A percentile compares a stretch with the other conserved stretches of the same genome.
These are phyloP conservation scores for Ctenicera cuprea DNA, from an alignment of 2,888 invertebrate genomes.

Conservation along the genomic window DNA sequence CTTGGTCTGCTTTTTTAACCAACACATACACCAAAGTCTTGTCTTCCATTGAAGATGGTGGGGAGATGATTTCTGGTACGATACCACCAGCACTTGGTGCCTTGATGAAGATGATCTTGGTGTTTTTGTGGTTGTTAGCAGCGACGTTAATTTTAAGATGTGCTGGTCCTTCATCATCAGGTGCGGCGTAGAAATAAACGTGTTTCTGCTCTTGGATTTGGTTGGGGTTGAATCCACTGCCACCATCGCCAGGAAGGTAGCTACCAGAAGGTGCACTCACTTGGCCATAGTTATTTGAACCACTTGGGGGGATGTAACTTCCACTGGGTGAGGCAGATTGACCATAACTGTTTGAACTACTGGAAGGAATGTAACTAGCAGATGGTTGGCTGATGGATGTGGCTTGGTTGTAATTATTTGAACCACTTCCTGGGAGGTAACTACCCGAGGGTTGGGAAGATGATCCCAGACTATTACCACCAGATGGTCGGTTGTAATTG, in stretches of 20 bases:
- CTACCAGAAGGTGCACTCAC: slow-evolving; percentile 6
- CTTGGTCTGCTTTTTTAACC: slow-evolving; percentile 81
- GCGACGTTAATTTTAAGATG: slow-evolving; percentile 60
- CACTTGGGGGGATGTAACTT: background rate
- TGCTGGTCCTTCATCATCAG: slow-evolving; percentile 64
- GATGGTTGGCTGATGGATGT: background rate
- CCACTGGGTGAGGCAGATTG: background rate
- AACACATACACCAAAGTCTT: slow-evolving; percentile 70
- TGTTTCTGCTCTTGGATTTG: slow-evolving; percentile 62
- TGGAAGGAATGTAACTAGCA: slow-evolving; percentile 4
- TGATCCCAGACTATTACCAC: background rate
- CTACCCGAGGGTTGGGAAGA: slow-evolving; percentile 16
- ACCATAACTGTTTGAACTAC: too few species aligned
- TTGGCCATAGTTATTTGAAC: background rate
- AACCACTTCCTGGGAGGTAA: slow-evolving; percentile 19
- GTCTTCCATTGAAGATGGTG: slow-evolving; percentile 63
- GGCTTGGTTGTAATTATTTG: background rate
- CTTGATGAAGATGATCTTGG: slow-evolving; percentile 73
- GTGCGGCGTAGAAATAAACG: slow-evolving; percentile 68
- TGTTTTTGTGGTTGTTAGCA: slow-evolving; percentile 68
- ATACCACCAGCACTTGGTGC: slow-evolving; percentile 63
- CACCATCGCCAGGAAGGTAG: slow-evolving; percentile 5
- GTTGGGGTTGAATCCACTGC: slow-evolving; percentile 7
- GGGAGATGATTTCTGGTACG: slow-evolving; percentile 62
- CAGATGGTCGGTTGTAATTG: slow-evolving; percentile 65